These are phyloP conservation scores for Camelus bactrianus DNA, from an alignment of 2,113 vertebrate species.

Conservation along the genomic window DNA sequence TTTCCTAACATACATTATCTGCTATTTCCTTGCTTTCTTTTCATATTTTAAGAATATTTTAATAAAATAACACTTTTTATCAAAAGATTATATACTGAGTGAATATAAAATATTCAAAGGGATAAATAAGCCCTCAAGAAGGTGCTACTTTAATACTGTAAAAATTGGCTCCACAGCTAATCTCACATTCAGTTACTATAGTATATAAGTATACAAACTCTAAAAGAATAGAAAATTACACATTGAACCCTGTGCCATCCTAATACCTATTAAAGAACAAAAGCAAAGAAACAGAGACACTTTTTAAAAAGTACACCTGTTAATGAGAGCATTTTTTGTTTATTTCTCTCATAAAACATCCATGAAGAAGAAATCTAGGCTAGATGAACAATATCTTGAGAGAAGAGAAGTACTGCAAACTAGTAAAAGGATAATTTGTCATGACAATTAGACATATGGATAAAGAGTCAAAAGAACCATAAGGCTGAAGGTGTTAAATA, in stretches of 20 bases:
- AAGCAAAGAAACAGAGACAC: neutral
- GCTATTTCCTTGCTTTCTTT: neutral
- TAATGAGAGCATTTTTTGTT: neutral
- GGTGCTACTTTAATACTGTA: neutral
- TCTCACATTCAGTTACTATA: neutral
- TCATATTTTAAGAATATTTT: neutral
- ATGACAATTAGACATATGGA: neutral
- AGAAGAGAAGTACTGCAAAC: neutral
- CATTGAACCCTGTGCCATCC: neutral
- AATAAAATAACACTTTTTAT: neutral
- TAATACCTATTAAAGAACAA: neutral
- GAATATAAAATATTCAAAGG: neutral
- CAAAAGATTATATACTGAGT: neutral
- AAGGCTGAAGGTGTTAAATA: slow-evolving; percentile 5
- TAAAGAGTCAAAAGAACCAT: neutral
- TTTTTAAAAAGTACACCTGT: neutral
- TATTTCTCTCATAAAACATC: neutral
- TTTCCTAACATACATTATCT: neutral
- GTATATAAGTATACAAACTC: neutral
- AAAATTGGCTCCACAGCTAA: neutral
- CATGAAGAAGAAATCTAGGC: neutral
- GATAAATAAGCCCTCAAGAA: neutral
- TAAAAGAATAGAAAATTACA: neutral
- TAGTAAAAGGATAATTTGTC: neutral
- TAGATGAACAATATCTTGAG: neutral